Conservation (phyloP, 2,113 vertebrate genomes). For the Condylura cristata region DNA sequence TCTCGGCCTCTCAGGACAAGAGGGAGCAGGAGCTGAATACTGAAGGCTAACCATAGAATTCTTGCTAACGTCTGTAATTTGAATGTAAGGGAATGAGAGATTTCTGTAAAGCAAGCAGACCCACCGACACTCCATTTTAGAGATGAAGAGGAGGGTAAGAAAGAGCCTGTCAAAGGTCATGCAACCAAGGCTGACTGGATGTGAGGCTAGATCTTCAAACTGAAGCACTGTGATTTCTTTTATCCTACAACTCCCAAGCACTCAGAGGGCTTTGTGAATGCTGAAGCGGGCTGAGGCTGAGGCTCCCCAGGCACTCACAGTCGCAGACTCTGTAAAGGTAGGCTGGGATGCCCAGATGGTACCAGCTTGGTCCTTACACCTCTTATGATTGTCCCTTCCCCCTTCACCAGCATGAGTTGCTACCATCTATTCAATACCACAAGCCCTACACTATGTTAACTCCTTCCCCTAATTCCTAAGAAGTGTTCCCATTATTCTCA, state of each 20-base stretch:
- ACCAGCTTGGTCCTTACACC: neutral
- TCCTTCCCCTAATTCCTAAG: neutral
- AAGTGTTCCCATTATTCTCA: neutral
- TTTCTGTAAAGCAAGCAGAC: neutral
- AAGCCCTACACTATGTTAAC: neutral
- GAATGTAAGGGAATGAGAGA: neutral
- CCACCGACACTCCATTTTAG: neutral
- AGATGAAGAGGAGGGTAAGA: neutral
- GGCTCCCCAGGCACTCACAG: fast-evolving
- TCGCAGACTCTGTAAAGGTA: neutral
- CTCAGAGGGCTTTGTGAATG: neutral
- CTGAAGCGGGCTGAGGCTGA: neutral
- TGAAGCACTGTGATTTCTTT: neutral
- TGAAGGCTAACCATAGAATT: neutral
- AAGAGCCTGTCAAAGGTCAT: neutral
- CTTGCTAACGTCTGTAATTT: neutral
- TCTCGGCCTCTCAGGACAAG: neutral
- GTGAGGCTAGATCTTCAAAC: neutral
- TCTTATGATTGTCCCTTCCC: neutral
- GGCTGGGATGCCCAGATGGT: neutral
- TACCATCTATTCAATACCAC: neutral
- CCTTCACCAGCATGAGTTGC: neutral
- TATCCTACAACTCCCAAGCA: neutral
- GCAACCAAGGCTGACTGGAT: neutral
- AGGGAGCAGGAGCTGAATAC: neutral